phyloP scores from a whole-genome alignment of 37 sponge, comb jelly and placozoan genomes.

The Chondrilla cf. caribensis region DNA sequence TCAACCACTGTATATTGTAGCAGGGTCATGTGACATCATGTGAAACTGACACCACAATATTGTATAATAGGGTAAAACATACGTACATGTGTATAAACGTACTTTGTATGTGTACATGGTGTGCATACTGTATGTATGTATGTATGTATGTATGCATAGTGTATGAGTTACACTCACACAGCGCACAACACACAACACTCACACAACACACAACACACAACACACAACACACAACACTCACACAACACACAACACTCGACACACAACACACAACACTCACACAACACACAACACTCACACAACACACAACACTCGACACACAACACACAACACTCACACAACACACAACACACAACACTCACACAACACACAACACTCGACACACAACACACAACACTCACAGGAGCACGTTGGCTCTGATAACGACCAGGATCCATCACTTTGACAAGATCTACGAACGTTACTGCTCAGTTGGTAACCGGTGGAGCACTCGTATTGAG shows the following conservation, averaged over 20 bases:
- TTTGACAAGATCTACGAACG: constrained; percentile 30
- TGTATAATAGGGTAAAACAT: background rate
- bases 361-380: too few relatives aligned
- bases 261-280: too few relatives aligned
- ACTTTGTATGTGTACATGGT: background rate
- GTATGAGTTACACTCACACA: background rate
- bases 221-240: too few relatives aligned
- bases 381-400: constrained; percentile 10
- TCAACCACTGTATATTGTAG: constrained; percentile 7
- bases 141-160: constrained; percentile 8
- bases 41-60: background rate
- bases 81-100: background rate
- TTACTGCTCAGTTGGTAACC: constrained; percentile 34
- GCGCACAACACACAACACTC: too few relatives aligned
- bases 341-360: too few relatives aligned
- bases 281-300: too few relatives aligned
- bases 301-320: too few relatives aligned
- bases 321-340: too few relatives aligned
- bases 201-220: too few relatives aligned
- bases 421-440: constrained; percentile 40
- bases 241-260: too few relatives aligned
- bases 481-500: constrained; percentile 42
- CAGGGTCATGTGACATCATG: background rate
- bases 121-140: background rate
- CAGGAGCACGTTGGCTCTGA: constrained; percentile 34